A percentile compares a stretch with the other conserved stretches of the same genome.
Evolutionary conservation across 2,113 vertebrate species (phyloP).

Genomic region (Manacus vitellinus): DNA sequence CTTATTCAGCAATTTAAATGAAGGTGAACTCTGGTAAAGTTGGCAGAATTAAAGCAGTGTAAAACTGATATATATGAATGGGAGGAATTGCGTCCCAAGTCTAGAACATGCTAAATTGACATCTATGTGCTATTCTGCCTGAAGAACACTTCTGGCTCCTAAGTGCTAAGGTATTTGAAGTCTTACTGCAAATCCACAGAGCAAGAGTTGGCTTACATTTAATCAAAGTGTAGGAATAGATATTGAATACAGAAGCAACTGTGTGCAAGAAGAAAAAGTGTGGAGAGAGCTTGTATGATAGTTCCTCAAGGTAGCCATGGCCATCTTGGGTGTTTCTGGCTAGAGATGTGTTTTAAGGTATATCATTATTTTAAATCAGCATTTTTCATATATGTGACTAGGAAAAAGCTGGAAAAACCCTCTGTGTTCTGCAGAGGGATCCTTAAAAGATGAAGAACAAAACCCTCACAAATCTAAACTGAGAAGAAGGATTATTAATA

Average conservation of each 20-base stretch:
- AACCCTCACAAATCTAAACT: neutral
- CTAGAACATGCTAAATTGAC: slow-evolving; percentile 50
- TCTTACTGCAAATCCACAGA: slow-evolving; percentile 40
- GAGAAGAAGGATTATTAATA: neutral
- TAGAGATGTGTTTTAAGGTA: neutral
- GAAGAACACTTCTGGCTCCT: slow-evolving; percentile 6
- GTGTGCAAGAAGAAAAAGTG: neutral
- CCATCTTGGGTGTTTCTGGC: neutral
- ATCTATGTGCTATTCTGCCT: slow-evolving; percentile 19
- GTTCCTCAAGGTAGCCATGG: neutral
- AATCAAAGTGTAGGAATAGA: slow-evolving; percentile 18
- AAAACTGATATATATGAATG: neutral
- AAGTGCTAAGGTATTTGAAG: slow-evolving; percentile 9
- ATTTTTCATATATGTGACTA: neutral
- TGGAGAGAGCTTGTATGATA: neutral
- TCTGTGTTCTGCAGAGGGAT: neutral
- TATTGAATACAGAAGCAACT: neutral
- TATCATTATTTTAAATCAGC: neutral
- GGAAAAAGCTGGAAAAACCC: neutral
- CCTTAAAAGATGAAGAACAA: neutral
- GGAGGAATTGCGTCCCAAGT: neutral
- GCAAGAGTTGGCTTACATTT: slow-evolving; percentile 41
- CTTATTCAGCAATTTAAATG: neutral
- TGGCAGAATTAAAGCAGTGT: neutral
- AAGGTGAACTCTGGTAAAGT: neutral